Conservation (phyloP, 2,113 vertebrate genomes). For the Emydura subglobosa region DNA sequence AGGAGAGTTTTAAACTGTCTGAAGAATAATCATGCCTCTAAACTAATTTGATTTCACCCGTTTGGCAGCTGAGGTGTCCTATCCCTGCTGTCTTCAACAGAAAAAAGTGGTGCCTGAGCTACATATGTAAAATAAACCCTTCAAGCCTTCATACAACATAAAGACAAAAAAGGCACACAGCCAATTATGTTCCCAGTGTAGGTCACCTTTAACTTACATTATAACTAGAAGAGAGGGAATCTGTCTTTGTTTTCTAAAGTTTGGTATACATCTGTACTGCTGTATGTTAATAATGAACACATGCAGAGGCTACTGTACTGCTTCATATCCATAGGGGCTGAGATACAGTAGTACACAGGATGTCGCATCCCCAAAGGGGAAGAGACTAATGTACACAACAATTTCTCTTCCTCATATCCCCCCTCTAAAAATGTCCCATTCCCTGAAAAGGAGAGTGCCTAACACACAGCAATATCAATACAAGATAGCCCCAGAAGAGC, state of each 20-base stretch:
- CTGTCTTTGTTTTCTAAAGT: not conserved
- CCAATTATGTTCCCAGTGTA: not conserved
- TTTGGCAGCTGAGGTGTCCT: not conserved
- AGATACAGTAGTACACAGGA: not conserved
- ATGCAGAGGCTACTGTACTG: not conserved
- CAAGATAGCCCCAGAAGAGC: not conserved
- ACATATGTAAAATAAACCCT: not conserved
- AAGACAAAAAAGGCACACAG: not conserved
- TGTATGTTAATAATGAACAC: accelerated
- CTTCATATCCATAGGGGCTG: not conserved
- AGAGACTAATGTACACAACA: not conserved
- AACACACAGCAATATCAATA: not conserved
- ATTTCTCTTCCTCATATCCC: not conserved
- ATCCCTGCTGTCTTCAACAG: not conserved
- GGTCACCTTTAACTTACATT: not conserved
- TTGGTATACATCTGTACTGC: not conserved
- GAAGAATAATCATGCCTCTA: not conserved
- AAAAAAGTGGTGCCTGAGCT: not conserved
- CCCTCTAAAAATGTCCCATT: not conserved
- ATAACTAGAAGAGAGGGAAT: not conserved
- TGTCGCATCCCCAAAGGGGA: not conserved
- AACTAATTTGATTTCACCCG: not conserved
- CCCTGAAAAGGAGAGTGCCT: not conserved
- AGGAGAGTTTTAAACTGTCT: not conserved
- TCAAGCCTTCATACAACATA: not conserved